A percentile compares a stretch with the other conserved stretches of the same genome.
Evolutionary conservation across 2,113 vertebrate genomes (phyloP).

Genomic region (Erpornis zantholeuca): DNA sequence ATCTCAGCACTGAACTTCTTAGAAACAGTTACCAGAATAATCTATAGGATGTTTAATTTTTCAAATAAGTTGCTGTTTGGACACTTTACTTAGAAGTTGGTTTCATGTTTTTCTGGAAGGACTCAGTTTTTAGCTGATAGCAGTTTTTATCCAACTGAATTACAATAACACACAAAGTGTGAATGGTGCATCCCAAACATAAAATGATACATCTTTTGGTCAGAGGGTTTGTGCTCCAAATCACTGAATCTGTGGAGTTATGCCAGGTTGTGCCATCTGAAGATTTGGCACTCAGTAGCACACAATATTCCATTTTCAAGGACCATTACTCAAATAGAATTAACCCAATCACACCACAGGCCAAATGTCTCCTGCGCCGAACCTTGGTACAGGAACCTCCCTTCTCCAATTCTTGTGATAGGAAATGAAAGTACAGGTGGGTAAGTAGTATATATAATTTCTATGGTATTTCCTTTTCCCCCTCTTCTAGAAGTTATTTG

Average conservation of each 20-base stretch:
- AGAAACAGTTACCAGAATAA: neutral
- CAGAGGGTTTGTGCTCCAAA: neutral
- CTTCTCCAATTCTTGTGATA: neutral
- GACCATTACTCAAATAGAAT: neutral
- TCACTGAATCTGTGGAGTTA: neutral
- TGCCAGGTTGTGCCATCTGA: conserved; percentile 3
- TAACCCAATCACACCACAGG: neutral
- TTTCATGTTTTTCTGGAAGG: neutral
- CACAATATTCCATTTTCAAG: neutral
- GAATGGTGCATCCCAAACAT: neutral
- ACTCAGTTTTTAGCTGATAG: neutral
- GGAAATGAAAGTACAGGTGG: neutral
- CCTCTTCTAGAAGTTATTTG: neutral
- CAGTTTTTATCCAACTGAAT: neutral
- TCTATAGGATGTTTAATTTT: neutral
- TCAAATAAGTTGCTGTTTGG: neutral
- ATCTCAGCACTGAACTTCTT: neutral
- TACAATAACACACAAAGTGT: neutral
- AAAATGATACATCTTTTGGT: neutral
- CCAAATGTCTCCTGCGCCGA: neutral
- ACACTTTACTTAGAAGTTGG: neutral
- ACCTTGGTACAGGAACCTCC: neutral
- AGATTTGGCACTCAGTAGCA: neutral
- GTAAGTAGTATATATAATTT: neutral
- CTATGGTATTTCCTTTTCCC: neutral